Evolutionary conservation across 1,140 invertebrate genomes (phyloP).

Genomic region (Musca vetustissima): DNA sequence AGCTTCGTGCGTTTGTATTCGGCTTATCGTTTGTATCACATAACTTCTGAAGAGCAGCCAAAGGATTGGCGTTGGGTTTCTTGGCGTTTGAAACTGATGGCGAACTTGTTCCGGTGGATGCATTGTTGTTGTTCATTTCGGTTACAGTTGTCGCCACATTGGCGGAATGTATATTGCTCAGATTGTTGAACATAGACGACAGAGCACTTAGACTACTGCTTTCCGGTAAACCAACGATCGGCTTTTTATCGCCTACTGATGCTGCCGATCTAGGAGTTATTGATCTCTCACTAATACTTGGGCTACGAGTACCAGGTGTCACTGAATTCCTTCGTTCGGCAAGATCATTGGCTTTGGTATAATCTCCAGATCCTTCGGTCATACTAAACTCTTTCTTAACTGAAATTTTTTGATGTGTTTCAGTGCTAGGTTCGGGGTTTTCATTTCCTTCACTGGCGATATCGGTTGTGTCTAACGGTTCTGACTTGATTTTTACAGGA

Average conservation of each 20-base stretch:
- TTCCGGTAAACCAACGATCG: constrained; percentile 49
- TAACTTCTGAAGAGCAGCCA: constrained; percentile 90
- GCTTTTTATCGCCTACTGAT: neutral
- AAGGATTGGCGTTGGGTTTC: constrained; percentile 77
- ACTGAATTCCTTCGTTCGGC: neutral
- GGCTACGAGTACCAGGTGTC: constrained; percentile 36
- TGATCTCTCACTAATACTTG: constrained; percentile 70
- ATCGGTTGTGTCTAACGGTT: constrained; percentile 30
- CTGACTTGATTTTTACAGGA: constrained; percentile 39
- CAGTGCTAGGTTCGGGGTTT: neutral
- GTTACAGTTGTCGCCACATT: constrained; percentile 55
- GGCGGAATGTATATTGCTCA: constrained; percentile 62
- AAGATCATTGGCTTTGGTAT: neutral
- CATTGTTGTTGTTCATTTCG: constrained; percentile 34
- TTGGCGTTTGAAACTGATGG: constrained; percentile 38
- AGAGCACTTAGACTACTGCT: constrained; percentile 73
- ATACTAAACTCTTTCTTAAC: constrained; percentile 53
- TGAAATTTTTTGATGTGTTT: constrained; percentile 36
- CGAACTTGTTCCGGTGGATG: too few relatives aligned
- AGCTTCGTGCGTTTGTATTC: constrained; percentile 42
- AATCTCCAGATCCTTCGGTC: constrained; percentile 29
- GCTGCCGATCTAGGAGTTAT: constrained; percentile 67
- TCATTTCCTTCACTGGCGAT: neutral
- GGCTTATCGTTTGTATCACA: constrained; percentile 86
- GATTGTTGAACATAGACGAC: constrained; percentile 86